Percentiles rank a stretch among this genome's conserved stretches.
Conservation (phyloP, 2,888 invertebrate species). For the Lampropteryx suffumata region DNA sequence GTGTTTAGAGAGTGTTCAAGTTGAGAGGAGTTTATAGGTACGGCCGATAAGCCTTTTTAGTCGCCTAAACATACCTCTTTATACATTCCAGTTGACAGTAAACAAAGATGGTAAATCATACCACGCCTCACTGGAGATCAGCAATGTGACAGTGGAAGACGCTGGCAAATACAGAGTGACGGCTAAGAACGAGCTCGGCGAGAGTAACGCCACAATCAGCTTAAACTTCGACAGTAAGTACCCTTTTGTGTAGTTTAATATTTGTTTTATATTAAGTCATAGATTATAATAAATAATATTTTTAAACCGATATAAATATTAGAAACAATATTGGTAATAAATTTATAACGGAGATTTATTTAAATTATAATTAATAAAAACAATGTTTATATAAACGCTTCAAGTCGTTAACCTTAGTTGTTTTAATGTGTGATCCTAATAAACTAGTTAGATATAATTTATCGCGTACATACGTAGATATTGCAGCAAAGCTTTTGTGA, state of each 20-base stretch:
- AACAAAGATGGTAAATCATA: conserved; percentile 97
- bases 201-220: conserved; percentile 98
- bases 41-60: too few relatives aligned
- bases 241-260: conserved; percentile 18
- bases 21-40: too few relatives aligned
- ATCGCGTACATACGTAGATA: conserved; percentile 63
- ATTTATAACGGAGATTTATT: too few relatives aligned
- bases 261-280: neutral
- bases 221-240: conserved; percentile 99
- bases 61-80: too few relatives aligned
- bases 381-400: conserved; percentile 32
- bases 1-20: too few relatives aligned
- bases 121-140: conserved; percentile 95
- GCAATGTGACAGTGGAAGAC: conserved; percentile 97
- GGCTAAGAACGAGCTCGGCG: conserved; percentile 98
- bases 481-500: conserved; percentile 74
- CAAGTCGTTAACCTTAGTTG: conserved; percentile 52
- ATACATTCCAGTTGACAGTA: conserved; percentile 87
- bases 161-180: conserved; percentile 98
- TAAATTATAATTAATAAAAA: neutral
- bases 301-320: too few relatives aligned
- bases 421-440: conserved; percentile 69
- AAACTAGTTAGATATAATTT: conserved; percentile 52
- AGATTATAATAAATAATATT: neutral
- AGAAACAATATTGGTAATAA: too few relatives aligned